Conservation (phyloP, 2,888 invertebrate species). For the Dicyrtomina minuta region DNA sequence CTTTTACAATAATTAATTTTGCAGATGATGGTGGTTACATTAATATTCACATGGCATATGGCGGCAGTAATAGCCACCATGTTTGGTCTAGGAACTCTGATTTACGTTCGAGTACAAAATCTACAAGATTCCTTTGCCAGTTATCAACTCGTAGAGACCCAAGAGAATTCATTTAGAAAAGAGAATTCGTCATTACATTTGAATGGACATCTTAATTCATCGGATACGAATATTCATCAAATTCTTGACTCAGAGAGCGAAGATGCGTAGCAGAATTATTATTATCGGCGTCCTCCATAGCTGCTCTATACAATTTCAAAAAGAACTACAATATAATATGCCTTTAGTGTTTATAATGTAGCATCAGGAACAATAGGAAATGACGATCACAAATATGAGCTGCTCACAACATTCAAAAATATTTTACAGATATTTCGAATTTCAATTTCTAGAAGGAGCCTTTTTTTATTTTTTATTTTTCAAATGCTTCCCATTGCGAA, state of each 20-base stretch:
- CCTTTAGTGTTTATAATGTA: too few species aligned
- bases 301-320: too few species aligned
- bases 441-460: too few species aligned
- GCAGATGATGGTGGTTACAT: slow-evolving; percentile 58
- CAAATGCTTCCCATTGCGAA: too few species aligned
- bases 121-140: slow-evolving; percentile 40
- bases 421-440: too few species aligned
- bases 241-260: slow-evolving; percentile 53
- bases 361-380: too few species aligned
- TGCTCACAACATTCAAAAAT: too few species aligned
- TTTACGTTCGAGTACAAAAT: slow-evolving; percentile 48
- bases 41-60: slow-evolving; percentile 55
- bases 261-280: too few species aligned
- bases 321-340: too few species aligned
- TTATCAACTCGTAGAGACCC: slow-evolving; percentile 51
- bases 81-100: slow-evolving; percentile 43
- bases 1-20: slow-evolving; percentile 26
- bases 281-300: too few species aligned
- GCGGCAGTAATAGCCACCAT: slow-evolving; percentile 45
- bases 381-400: too few species aligned
- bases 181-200: not conserved
- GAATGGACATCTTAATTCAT: slow-evolving; percentile 22
- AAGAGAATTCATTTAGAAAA: slow-evolving; percentile 30
- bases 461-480: too few species aligned
- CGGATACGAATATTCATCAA: slow-evolving; percentile 24